Evolutionary conservation across 2,888 invertebrate species (phyloP).

Genomic region (Diplolepis rosae): DNA sequence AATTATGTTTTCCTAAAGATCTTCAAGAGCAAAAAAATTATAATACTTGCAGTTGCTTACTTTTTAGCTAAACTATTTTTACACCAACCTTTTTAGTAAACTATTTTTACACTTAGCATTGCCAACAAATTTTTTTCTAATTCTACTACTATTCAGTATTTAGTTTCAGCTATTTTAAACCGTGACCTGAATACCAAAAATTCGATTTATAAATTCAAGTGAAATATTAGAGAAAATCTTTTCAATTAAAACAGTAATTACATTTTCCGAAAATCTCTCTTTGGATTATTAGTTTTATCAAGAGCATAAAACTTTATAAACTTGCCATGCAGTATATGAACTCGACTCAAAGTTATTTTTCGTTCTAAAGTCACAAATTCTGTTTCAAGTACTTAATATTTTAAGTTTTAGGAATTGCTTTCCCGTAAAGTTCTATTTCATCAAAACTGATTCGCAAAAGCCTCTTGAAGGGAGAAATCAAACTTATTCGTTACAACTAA

Average conservation of each 20-base stretch:
- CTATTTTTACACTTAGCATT: background rate
- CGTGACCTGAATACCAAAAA: no score
- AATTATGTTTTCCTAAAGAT: background rate
- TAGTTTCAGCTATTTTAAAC: background rate
- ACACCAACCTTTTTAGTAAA: background rate
- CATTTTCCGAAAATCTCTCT: background rate
- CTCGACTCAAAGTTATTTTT: background rate
- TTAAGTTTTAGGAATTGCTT: background rate
- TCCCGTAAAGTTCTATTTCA: background rate
- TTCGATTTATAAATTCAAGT: background rate
- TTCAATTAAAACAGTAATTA: no score
- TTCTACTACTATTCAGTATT: background rate
- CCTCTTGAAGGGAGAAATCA: conserved; percentile 42
- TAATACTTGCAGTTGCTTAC: background rate
- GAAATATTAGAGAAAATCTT: no score
- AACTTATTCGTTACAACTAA: conserved; percentile 39
- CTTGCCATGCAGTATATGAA: background rate
- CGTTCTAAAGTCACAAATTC: background rate
- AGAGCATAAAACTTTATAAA: background rate
- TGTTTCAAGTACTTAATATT: background rate
- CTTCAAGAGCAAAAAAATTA: background rate
- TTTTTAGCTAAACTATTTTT: background rate
- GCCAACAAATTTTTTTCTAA: background rate
- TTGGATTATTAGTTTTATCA: background rate
- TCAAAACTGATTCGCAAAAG: conserved; percentile 11